Conservation (phyloP, 1,140 invertebrate species). For the Mizuhopecten yessoensis region DNA sequence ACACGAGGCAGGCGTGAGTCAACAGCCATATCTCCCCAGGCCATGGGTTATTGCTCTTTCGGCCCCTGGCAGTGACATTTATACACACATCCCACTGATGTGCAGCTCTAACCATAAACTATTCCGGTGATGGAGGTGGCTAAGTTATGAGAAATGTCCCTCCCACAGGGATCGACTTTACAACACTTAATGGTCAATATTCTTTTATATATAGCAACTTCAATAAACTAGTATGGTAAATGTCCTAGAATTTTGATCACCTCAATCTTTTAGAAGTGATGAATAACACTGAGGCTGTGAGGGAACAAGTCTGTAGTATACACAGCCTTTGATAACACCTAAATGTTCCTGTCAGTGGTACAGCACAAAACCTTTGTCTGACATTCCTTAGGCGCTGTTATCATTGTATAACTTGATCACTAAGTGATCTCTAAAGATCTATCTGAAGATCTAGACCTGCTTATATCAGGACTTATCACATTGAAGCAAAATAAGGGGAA, state of each 20-base stretch:
- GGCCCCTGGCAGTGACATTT: neutral
- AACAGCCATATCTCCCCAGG: neutral
- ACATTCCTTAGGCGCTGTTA: too few species aligned
- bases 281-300: too few species aligned
- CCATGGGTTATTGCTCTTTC: slow-evolving; percentile 10
- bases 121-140: neutral
- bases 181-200: slow-evolving; percentile 34
- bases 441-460: too few species aligned
- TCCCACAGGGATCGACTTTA: neutral
- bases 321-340: too few species aligned
- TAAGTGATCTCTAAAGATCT: too few species aligned
- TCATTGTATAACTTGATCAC: too few species aligned
- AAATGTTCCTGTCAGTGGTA: too few species aligned
- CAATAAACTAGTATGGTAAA: neutral
- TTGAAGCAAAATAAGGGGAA: too few species aligned
- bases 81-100: neutral
- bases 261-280: neutral
- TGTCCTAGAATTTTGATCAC: neutral
- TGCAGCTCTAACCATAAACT: neutral
- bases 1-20: neutral
- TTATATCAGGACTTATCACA: too few species aligned
- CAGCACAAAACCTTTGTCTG: too few species aligned
- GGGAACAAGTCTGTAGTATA: too few species aligned
- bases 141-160: slow-evolving; percentile 8
- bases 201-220: slow-evolving; percentile 13